These are phyloP conservation scores for Macrosoma leucophasiata DNA, from an alignment of 2,888 invertebrate genomes.

Conservation along the genomic window DNA sequence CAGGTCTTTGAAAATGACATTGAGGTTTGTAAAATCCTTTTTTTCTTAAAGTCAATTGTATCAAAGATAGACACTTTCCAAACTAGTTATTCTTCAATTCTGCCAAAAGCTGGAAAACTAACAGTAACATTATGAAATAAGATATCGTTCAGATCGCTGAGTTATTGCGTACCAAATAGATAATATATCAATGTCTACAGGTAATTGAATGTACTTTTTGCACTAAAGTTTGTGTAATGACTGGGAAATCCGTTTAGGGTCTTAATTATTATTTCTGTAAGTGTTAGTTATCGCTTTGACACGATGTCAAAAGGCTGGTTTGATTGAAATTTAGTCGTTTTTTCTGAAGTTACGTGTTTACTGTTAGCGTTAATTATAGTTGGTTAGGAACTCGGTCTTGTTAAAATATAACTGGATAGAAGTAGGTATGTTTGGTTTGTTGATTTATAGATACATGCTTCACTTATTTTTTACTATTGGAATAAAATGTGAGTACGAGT, in stretches of 20 bases:
- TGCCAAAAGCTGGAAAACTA: neutral
- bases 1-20: too few relatives aligned
- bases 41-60: too few relatives aligned
- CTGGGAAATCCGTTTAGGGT: conserved; percentile 1
- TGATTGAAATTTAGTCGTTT: too few relatives aligned
- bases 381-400: too few relatives aligned
- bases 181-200: conserved; percentile 12
- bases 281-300: too few relatives aligned
- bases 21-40: too few relatives aligned
- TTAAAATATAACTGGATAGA: neutral
- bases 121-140: neutral
- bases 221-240: conserved; percentile 5
- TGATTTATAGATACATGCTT: neutral
- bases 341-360: too few relatives aligned
- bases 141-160: neutral
- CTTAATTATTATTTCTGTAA: conserved; percentile 16
- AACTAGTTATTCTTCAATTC: neutral
- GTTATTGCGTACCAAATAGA: conserved; percentile 3
- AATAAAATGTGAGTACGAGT: neutral
- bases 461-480: conserved; percentile 6
- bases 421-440: neutral
- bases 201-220: conserved; percentile 11
- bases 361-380: too few relatives aligned
- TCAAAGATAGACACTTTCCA: too few relatives aligned
- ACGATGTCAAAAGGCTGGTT: too few relatives aligned